Percentiles rank a stretch among this genome's conserved stretches.
These are phyloP conservation scores for Scylla paramamosain DNA, from an alignment of 1,140 invertebrate species.

Conservation along the genomic window DNA sequence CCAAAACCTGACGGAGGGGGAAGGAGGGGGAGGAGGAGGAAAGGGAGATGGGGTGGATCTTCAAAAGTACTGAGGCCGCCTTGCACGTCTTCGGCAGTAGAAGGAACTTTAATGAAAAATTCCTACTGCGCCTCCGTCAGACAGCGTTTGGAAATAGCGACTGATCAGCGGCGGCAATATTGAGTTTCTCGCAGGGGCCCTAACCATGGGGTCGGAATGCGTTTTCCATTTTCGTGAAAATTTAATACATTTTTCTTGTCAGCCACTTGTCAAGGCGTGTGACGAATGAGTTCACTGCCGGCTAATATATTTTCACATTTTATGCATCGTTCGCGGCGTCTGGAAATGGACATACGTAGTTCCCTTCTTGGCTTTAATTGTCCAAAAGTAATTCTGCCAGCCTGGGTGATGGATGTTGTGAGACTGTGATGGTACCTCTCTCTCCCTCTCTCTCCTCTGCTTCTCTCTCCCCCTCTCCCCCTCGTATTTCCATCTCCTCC, in stretches of 20 bases:
- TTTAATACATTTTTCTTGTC: conserved; percentile 74
- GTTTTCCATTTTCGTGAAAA: conserved; percentile 71
- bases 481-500: neutral
- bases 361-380: conserved; percentile 61
- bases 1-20: neutral
- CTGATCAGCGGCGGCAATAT: conserved; percentile 60
- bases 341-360: conserved; percentile 61
- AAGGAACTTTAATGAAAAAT: too few species aligned
- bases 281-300: conserved; percentile 66
- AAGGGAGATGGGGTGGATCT: too few species aligned
- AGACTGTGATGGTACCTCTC: neutral
- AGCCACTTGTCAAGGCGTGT: conserved; percentile 65
- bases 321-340: conserved; percentile 67
- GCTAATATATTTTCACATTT: conserved; percentile 72
- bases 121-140: neutral
- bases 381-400: conserved; percentile 63
- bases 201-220: conserved; percentile 42
- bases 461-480: neutral
- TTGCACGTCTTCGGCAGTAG: too few species aligned
- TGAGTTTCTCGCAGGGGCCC: conserved; percentile 27
- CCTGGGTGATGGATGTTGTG: conserved; percentile 58
- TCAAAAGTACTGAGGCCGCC: too few species aligned
- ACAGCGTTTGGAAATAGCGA: conserved; percentile 38
- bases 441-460: neutral
- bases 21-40: neutral